Evolutionary conservation across 2,888 invertebrate species (phyloP).

Genomic region (Erebia epiphron): DNA sequence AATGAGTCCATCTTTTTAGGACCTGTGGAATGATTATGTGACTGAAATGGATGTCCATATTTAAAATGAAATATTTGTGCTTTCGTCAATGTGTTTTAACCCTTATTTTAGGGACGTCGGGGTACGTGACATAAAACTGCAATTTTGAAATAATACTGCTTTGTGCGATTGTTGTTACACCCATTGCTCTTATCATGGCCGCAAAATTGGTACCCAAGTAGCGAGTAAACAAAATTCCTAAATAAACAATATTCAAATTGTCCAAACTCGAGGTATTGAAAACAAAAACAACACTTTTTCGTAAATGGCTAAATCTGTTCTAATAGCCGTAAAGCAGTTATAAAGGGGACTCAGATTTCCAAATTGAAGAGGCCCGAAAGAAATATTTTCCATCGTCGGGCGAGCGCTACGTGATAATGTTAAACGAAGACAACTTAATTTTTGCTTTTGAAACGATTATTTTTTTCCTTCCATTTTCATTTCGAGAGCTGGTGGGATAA

Average conservation of each 20-base stretch:
- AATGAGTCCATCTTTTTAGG: no score
- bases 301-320: slow-evolving; percentile 21
- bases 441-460: slow-evolving; percentile 42
- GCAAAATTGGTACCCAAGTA: neutral
- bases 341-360: slow-evolving; percentile 25
- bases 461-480: slow-evolving; percentile 35
- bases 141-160: no score
- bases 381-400: slow-evolving; percentile 22
- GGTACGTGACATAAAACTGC: no score
- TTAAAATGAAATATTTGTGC: no score
- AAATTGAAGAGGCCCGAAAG: slow-evolving; percentile 24
- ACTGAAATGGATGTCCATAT: no score
- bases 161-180: no score
- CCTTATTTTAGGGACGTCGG: no score
- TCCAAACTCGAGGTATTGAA: slow-evolving; percentile 1
- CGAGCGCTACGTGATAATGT: slow-evolving; percentile 42
- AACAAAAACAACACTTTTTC: slow-evolving; percentile 18
- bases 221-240: neutral
- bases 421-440: slow-evolving; percentile 42
- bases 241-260: slow-evolving; percentile 1
- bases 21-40: no score
- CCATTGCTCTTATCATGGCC: no score
- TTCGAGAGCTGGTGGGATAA: slow-evolving; percentile 1
- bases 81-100: no score
- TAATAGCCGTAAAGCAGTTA: slow-evolving; percentile 26